phyloP scores from a whole-genome alignment of 2,797 vertebrate genomes.

The Crenuchus spilurus region DNA sequence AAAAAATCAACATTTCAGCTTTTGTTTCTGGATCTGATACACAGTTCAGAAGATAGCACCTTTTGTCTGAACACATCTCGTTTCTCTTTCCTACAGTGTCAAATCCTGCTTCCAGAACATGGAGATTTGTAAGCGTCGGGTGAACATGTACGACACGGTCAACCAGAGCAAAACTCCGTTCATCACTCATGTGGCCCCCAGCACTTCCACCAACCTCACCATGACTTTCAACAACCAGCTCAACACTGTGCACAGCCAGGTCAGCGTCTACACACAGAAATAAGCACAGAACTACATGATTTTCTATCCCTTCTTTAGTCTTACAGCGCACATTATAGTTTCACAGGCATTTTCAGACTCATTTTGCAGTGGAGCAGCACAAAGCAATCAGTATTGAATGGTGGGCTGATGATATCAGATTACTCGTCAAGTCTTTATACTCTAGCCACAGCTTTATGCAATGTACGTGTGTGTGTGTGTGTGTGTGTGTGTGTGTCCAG shows the following conservation, averaged over 20 bases:
- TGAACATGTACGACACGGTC: constrained; percentile 97
- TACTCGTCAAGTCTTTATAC: neutral
- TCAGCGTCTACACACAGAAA: constrained; percentile 58
- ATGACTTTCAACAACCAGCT: constrained; percentile 99
- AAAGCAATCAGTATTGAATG: constrained; percentile 9
- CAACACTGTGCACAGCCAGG: constrained; percentile 96
- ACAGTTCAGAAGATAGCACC: no score
- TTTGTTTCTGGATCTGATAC: no score
- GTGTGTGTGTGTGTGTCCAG: constrained; percentile 33
- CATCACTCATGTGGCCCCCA: constrained; percentile 97
- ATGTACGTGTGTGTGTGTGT: neutral
- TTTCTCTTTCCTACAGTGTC: constrained; percentile 76
- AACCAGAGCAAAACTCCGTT: constrained; percentile 99
- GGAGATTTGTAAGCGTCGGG: constrained; percentile 97
- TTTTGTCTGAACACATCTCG: neutral
- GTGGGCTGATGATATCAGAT: constrained; percentile 20
- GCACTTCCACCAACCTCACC: constrained; percentile 97
- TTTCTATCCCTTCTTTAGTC: constrained; percentile 18
- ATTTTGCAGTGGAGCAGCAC: constrained; percentile 8
- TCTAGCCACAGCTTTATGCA: neutral
- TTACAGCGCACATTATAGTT: constrained; percentile 14
- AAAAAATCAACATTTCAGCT: no score
- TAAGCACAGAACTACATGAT: neutral
- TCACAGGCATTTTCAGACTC: constrained; percentile 34
- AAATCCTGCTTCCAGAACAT: constrained; percentile 99